Evolutionary conservation across 2,113 vertebrate species (phyloP).

Genomic region (Cercopithecus mona): DNA sequence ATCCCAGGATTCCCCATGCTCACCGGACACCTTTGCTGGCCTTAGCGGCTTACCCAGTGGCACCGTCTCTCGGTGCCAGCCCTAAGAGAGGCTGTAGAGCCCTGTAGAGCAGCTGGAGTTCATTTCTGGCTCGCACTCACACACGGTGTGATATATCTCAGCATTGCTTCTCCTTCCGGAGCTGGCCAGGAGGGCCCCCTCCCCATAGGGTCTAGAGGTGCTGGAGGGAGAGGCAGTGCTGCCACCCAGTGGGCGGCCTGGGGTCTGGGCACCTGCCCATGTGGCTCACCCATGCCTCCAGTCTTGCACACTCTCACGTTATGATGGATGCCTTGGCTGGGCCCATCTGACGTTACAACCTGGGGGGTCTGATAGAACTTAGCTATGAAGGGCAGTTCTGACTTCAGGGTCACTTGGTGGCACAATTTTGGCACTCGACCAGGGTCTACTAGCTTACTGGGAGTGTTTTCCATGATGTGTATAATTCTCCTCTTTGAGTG

Average conservation of each 20-base stretch:
- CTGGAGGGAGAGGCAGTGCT: not conserved
- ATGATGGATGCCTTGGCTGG: not conserved
- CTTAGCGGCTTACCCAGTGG: not conserved
- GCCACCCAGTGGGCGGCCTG: not conserved
- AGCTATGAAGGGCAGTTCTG: not conserved
- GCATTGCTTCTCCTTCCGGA: not conserved
- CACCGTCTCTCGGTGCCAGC: not conserved
- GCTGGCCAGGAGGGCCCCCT: not conserved
- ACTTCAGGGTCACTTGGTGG: not conserved
- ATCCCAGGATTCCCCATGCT: not conserved
- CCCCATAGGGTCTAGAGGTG: not conserved
- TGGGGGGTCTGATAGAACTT: not conserved
- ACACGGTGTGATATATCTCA: not conserved
- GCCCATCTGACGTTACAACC: not conserved
- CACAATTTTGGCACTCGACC: not conserved
- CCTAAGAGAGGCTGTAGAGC: not conserved
- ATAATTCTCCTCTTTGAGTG: not conserved
- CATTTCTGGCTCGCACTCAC: too few species aligned
- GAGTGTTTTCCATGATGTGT: not conserved
- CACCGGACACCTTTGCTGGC: not conserved
- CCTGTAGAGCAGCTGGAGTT: not conserved
- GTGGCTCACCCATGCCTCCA: not conserved
- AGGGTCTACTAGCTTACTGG: not conserved
- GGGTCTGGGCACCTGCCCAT: not conserved
- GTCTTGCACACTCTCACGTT: not conserved